Evolutionary conservation across 2,113 vertebrate genomes (phyloP).

Genomic region (Grantiella picta): DNA sequence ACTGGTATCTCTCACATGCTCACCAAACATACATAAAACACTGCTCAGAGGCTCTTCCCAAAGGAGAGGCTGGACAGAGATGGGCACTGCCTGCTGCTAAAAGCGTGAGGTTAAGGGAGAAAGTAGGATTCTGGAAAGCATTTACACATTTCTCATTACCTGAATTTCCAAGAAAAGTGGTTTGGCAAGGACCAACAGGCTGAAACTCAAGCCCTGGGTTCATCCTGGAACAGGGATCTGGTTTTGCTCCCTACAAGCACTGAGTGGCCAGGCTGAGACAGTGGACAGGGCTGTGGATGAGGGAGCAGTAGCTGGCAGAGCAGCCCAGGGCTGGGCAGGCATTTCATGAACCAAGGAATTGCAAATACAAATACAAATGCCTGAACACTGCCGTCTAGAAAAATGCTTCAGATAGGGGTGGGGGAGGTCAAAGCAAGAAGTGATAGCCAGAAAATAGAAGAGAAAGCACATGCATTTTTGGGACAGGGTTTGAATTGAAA

Average conservation of each 20-base stretch:
- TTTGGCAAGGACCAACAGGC: neutral
- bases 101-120: neutral
- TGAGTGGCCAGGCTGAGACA: neutral
- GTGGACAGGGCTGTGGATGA: neutral
- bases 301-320: neutral
- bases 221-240: neutral
- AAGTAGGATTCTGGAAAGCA: neutral
- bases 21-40: neutral
- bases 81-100: neutral
- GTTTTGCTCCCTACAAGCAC: neutral
- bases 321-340: neutral
- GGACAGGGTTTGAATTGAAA: conserved; percentile 10
- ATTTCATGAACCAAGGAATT: neutral
- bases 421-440: neutral
- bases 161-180: neutral
- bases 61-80: neutral
- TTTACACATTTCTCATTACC: neutral
- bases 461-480: conserved; percentile 25
- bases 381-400: neutral
- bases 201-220: neutral
- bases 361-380: neutral
- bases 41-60: neutral
- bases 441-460: neutral
- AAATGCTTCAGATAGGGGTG: neutral
- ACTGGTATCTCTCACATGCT: neutral